Evolutionary conservation across 2,888 invertebrate species (phyloP), one percentile per base, ranked within the genome.

Genomic region (Spisula subtruncata): DNA sequence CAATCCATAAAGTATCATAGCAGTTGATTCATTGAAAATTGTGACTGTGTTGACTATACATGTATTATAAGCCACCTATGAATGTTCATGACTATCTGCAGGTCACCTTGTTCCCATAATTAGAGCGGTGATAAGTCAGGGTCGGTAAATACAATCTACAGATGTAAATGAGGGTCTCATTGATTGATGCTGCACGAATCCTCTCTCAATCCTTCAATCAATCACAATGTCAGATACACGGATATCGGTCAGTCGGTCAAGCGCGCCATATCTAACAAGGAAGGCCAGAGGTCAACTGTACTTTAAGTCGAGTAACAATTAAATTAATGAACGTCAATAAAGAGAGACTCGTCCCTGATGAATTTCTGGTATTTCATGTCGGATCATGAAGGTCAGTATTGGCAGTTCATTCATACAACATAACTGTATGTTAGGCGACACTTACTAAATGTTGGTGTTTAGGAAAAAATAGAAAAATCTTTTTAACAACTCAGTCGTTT

Each of bases 231-330:
- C 32, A 75, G 60, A 75, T 32, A 32, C 32, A 35, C 29, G 35
- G 35, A 75, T 35, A 12, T 35, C 75, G 35, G 75, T 75, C 75
- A 75, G 29, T 75, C 8, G 75, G 75, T 75, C 75, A 75, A 75
- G 35, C 35, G 12, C 32, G 16, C 32, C 75, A 14, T 2, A 75
- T 32, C 75, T 35, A 41, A 75, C 75, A 32, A 32, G 29, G 32
- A 35, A 75, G 75, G 75, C 32, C 75, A 75, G 35, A 35, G 75
- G 75, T 75, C 75, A 75, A 18, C 32, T 35, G 75, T 32, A 75
- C 75, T 75, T 75, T 75, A 18, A 16, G 0, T 12, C 0, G 6
- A 12, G 5, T 25, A 66, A n/a, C n/a, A 66, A 25, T 66, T 10
- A n/a, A 66, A 25, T 20, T 25, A 41, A 5, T 2, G 8, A 41